Percentiles rank a stretch among this genome's conserved stretches.
Conservation (phyloP, 2,113 vertebrate genomes). For the Pyxicephalus adspersus region DNA sequence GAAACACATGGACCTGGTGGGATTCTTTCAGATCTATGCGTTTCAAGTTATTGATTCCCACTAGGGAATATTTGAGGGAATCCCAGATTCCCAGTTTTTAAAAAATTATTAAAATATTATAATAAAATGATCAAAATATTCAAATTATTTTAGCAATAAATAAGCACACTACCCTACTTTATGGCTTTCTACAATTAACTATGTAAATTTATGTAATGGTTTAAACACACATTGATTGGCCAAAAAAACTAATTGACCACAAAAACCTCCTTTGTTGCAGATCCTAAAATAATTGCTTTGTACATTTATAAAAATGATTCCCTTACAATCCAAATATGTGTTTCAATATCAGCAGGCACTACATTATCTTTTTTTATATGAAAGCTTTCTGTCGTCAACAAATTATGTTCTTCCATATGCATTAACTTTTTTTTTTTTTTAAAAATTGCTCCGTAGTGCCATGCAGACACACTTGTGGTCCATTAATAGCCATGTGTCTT, state of each 20-base stretch:
- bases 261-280: not conserved
- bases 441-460: not conserved
- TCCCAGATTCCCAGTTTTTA: no score
- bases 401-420: conserved; percentile 4
- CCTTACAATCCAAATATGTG: not conserved
- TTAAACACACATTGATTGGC: conserved; percentile 3
- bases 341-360: conserved; percentile 5
- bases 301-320: not conserved
- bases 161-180: not conserved
- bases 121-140: no score
- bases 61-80: no score
- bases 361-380: not conserved
- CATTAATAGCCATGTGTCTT: conserved; percentile 2
- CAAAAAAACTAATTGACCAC: conserved; percentile 10
- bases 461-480: not conserved
- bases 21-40: no score
- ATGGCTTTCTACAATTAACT: no score
- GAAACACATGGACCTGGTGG: no score
- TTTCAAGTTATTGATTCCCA: no score
- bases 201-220: not conserved
- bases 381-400: not conserved
- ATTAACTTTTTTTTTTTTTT: conserved; percentile 1
- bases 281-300: conserved; percentile 13
- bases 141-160: conserved; percentile 10
- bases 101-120: no score